A percentile compares a stretch with the other conserved stretches of the same genome.
These are phyloP conservation scores for Lepus oiostolus DNA, from an alignment of 2,797 vertebrate species.

Conservation along the genomic window DNA sequence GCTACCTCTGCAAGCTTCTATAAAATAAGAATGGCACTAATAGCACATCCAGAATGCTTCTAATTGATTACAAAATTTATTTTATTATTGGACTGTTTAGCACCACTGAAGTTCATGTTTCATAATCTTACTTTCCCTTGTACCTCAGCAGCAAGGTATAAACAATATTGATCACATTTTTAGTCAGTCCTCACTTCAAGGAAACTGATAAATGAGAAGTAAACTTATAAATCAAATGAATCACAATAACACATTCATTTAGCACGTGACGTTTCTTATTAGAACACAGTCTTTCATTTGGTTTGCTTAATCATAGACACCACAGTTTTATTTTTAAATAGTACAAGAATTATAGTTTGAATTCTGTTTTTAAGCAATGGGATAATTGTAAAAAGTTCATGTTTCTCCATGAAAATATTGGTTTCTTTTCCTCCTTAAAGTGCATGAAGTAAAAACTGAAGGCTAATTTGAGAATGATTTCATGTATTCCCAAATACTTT, in stretches of 20 bases:
- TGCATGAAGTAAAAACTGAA: neutral
- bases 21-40: neutral
- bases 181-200: neutral
- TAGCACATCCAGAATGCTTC: neutral
- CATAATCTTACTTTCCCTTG: slow-evolving; percentile 11
- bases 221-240: slow-evolving; percentile 39
- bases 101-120: slow-evolving; percentile 16
- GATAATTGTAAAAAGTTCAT: slow-evolving; percentile 35
- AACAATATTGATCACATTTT: slow-evolving; percentile 33
- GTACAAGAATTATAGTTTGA: slow-evolving; percentile 22
- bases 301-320: neutral
- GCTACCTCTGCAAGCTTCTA: neutral
- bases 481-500: neutral
- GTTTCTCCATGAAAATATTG: slow-evolving; percentile 34
- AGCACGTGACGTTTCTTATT: slow-evolving; percentile 53
- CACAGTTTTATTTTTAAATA: slow-evolving; percentile 44
- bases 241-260: slow-evolving; percentile 37
- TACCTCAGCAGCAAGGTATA: slow-evolving; percentile 17
- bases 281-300: slow-evolving; percentile 37
- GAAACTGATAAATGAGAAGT: slow-evolving; percentile 36
- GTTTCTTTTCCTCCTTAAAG: slow-evolving; percentile 46
- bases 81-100: slow-evolving; percentile 44
- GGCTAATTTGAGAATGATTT: neutral
- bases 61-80: slow-evolving; percentile 12
- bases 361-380: neutral